These are phyloP conservation scores for Melitaea cinxia DNA, from an alignment of 1,140 invertebrate species.

Conservation along the genomic window DNA sequence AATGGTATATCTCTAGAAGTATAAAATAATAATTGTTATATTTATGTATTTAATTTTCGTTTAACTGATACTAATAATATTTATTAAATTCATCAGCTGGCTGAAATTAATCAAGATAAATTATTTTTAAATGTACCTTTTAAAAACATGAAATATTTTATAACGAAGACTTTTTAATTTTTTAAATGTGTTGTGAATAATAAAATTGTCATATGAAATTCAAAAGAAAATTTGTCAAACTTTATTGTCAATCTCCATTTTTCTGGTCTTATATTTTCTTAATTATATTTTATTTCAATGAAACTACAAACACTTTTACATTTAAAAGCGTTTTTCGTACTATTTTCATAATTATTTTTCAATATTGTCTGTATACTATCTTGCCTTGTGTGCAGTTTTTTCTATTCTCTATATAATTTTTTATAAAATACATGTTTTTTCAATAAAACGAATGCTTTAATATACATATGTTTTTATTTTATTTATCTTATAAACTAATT, in stretches of 20 bases:
- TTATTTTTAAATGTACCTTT: not conserved
- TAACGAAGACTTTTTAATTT: constrained; percentile 27
- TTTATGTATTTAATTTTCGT: not conserved
- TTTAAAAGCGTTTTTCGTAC: constrained; percentile 59
- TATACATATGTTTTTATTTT: constrained; percentile 7
- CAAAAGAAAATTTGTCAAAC: not conserved
- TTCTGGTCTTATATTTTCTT: constrained; percentile 7
- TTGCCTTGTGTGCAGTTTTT: constrained; percentile 25
- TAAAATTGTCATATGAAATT: not conserved
- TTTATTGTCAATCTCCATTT: not conserved
- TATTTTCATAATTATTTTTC: constrained; percentile 40
- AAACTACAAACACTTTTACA: constrained; percentile 56
- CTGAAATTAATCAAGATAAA: not conserved
- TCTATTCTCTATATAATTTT: constrained; percentile 23
- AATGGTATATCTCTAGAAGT: constrained; percentile 14
- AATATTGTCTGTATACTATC: constrained; percentile 31
- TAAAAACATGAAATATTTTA: constrained; percentile 29
- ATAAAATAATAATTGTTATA: not conserved
- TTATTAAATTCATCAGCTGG: not conserved
- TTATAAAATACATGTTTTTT: constrained; percentile 16
- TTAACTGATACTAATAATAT: not conserved
- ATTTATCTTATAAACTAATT: not conserved
- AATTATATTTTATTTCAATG: constrained; percentile 20
- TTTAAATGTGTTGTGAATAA: too few species aligned
- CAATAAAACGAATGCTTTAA: constrained; percentile 28